phyloP scores from a whole-genome alignment of 2,888 invertebrate species.

The Drosophila barbarae region DNA sequence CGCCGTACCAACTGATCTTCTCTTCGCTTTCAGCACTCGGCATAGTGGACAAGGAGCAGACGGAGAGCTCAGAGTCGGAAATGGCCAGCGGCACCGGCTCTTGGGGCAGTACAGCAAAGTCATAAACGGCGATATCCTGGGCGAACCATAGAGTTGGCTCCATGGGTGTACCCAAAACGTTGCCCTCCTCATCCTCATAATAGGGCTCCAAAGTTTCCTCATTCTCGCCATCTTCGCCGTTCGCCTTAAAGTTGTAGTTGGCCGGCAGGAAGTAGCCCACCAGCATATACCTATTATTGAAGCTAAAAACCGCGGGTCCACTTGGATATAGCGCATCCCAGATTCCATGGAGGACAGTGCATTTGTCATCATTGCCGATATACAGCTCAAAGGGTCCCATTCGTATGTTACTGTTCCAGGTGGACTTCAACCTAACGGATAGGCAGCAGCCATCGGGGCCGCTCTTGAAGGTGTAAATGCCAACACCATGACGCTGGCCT shows the following conservation, averaged over 20 bases:
- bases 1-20: slow-evolving; percentile 53
- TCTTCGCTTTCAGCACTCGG: slow-evolving; percentile 53
- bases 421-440: slow-evolving; percentile 84
- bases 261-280: slow-evolving; percentile 85
- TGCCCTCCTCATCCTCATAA: slow-evolving; percentile 66
- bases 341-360: slow-evolving; percentile 83
- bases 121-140: slow-evolving; percentile 84
- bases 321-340: slow-evolving; percentile 86
- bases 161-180: slow-evolving; percentile 44
- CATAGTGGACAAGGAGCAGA: slow-evolving; percentile 71
- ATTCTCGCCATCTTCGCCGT: slow-evolving; percentile 20
- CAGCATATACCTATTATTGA: slow-evolving; percentile 88
- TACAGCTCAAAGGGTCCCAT: slow-evolving; percentile 88
- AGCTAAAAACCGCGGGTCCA: slow-evolving; percentile 88
- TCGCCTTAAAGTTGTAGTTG: slow-evolving; percentile 62
- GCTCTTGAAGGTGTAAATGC: slow-evolving; percentile 85
- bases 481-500: slow-evolving; percentile 86
- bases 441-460: slow-evolving; percentile 80
- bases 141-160: slow-evolving; percentile 84
- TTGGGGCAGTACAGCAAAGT: slow-evolving; percentile 85
- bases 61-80: slow-evolving; percentile 82
- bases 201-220: slow-evolving; percentile 35
- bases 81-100: slow-evolving; percentile 85
- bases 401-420: slow-evolving; percentile 87
- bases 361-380: slow-evolving; percentile 82